Conservation (phyloP, 2,113 vertebrate genomes). For the Azemiops feae region DNA sequence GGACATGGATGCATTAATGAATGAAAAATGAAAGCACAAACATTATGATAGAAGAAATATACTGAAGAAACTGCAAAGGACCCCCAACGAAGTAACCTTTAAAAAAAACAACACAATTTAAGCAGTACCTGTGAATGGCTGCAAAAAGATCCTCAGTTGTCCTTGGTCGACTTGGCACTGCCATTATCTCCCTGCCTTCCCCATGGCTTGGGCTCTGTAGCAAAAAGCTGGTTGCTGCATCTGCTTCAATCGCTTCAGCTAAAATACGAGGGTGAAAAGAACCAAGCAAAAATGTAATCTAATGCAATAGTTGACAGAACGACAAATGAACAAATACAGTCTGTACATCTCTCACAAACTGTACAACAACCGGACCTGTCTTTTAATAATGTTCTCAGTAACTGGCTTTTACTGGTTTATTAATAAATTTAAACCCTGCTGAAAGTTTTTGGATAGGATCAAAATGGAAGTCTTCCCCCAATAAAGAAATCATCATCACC, state of each 20-base stretch:
- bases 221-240: conserved; percentile 59
- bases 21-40: conserved; percentile 21
- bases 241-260: conserved; percentile 82
- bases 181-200: conserved; percentile 70
- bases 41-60: neutral
- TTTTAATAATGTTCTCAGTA: neutral
- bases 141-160: conserved; percentile 98
- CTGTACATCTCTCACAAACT: neutral
- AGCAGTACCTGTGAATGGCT: conserved; percentile 91
- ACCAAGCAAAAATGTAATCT: neutral
- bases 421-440: neutral
- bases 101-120: neutral
- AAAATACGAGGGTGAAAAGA: conserved; percentile 22
- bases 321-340: neutral
- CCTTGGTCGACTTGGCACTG: conserved; percentile 83
- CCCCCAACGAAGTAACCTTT: neutral
- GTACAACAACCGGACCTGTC: accelerated
- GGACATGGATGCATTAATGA: neutral
- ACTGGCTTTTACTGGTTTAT: neutral
- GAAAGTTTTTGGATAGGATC: neutral
- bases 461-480: neutral
- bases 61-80: conserved; percentile 4
- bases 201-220: conserved; percentile 61
- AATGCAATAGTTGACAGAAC: neutral
- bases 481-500: neutral